A percentile compares a stretch with the other conserved stretches of the same genome.
phyloP scores from a whole-genome alignment of 2,888 invertebrate species.

The Andrena dorsata region DNA sequence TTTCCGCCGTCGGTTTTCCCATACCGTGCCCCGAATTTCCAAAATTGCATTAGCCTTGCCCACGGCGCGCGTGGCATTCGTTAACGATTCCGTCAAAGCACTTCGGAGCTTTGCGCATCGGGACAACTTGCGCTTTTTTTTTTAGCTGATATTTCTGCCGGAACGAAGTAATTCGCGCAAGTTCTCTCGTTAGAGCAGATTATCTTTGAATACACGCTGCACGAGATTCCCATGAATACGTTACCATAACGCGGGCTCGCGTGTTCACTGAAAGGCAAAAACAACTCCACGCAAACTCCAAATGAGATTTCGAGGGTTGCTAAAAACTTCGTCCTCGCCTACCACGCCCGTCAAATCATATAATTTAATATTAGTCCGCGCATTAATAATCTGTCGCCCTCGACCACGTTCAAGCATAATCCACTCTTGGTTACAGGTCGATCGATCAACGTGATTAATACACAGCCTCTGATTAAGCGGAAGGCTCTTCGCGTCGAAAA shows the following conservation, averaged over 20 bases:
- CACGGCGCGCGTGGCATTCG: neutral
- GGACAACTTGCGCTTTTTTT: neutral
- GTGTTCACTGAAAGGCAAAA: neutral
- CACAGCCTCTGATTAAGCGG: neutral
- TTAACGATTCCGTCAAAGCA: constrained; percentile 9
- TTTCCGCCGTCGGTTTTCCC: constrained; percentile 30
- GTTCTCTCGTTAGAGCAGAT: constrained; percentile 23
- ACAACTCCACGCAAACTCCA: neutral
- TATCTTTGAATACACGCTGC: constrained; percentile 6
- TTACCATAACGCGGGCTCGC: neutral
- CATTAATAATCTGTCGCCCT: neutral
- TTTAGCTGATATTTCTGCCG: neutral
- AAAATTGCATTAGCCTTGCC: constrained; percentile 37
- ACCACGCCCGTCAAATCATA: too few relatives aligned
- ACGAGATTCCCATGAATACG: constrained; percentile 10
- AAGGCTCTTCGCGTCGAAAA: neutral
- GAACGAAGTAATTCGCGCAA: neutral
- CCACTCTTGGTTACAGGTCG: neutral
- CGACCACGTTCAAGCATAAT: neutral
- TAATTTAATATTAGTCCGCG: neutral
- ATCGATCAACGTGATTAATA: neutral
- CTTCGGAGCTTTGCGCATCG: neutral
- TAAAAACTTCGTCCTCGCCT: neutral
- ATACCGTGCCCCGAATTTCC: constrained; percentile 45
- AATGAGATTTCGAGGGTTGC: neutral